Conservation (phyloP, 2,113 vertebrate species). For the Tragelaphus scriptus region DNA sequence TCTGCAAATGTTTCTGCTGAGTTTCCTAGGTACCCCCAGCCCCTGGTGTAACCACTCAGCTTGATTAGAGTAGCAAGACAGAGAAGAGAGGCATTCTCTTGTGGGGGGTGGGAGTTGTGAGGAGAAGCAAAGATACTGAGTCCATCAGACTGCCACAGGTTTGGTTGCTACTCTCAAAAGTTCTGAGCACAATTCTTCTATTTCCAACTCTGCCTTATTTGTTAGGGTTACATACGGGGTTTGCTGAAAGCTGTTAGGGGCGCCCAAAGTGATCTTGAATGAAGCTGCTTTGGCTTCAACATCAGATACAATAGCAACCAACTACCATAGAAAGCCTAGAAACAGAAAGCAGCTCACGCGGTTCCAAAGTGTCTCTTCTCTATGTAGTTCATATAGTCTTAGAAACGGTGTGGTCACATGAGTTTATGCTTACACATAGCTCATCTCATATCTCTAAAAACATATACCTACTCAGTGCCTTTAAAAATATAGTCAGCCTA, state of each 20-base stretch:
- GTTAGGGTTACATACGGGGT: background rate
- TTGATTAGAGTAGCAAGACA: background rate
- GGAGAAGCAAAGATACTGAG: background rate
- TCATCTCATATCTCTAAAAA: background rate
- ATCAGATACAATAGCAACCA: background rate
- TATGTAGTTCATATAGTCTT: background rate
- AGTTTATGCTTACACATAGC: background rate
- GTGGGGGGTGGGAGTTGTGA: background rate
- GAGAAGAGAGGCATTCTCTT: background rate
- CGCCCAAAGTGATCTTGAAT: background rate
- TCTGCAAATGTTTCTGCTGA: background rate
- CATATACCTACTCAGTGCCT: background rate
- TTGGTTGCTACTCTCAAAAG: background rate
- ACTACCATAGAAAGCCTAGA: background rate
- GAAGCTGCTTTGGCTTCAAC: background rate
- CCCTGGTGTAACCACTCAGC: background rate
- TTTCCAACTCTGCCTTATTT: background rate
- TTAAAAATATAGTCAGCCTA: conserved; percentile 27
- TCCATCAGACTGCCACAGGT: background rate
- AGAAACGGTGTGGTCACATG: background rate
- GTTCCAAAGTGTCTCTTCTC: background rate
- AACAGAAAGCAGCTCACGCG: background rate
- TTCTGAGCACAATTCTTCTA: background rate
- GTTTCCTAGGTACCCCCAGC: background rate
- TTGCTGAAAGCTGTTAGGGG: background rate